These are phyloP conservation scores for Porphyrio hochstetteri DNA, from an alignment of 2,113 vertebrate species.

Conservation along the genomic window DNA sequence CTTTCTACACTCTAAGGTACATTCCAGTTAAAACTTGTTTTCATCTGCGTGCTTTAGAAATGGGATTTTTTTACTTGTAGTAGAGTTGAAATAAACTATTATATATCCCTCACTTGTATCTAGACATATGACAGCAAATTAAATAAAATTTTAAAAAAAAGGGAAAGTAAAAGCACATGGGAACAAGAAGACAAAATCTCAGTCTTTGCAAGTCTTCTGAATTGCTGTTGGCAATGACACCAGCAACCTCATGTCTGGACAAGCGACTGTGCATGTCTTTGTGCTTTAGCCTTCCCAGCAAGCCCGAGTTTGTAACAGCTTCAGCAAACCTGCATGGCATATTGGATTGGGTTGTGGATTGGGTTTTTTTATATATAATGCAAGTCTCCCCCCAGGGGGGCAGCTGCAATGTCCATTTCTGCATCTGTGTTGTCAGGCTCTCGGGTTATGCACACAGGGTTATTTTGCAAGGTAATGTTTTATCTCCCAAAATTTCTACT, in stretches of 20 bases:
- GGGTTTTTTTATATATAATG: not conserved
- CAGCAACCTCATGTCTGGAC: not conserved
- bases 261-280: not conserved
- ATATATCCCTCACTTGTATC: not conserved
- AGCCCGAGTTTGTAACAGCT: not conserved
- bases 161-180: no score
- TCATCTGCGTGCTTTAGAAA: not conserved
- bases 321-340: not conserved
- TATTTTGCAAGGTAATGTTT: not conserved
- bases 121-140: not conserved
- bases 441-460: rapidly evolving
- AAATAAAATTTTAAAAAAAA: not conserved
- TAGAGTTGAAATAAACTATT: not conserved
- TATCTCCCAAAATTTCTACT: not conserved
- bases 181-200: not conserved
- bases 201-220: not conserved
- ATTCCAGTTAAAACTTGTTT: not conserved
- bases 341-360: not conserved
- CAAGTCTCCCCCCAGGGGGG: not conserved
- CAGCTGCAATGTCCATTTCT: not conserved
- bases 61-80: not conserved
- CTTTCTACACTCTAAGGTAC: not conserved
- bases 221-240: not conserved
- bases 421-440: not conserved
- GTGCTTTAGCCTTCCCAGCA: not conserved